A percentile compares a stretch with the other conserved stretches of the same genome.
These are phyloP conservation scores for Eupsittula cactorum DNA, from an alignment of 2,113 vertebrate species.

Conservation along the genomic window DNA sequence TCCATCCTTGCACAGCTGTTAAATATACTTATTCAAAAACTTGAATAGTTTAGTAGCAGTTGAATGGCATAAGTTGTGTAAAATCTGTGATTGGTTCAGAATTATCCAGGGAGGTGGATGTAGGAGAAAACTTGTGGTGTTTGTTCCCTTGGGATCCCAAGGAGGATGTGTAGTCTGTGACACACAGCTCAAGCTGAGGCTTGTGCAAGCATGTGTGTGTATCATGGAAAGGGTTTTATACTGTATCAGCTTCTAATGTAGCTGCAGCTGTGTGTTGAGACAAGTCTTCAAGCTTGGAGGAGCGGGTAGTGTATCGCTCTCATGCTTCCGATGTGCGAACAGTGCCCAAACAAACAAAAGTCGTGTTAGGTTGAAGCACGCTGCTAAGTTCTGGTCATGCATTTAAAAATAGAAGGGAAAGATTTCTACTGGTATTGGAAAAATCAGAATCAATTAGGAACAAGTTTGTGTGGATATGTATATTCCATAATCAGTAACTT, in stretches of 20 bases:
- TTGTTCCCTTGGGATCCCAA: background rate
- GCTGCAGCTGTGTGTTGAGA: background rate
- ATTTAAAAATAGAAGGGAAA: background rate
- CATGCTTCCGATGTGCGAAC: background rate
- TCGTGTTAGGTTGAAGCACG: background rate
- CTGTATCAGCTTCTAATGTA: background rate
- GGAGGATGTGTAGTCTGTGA: background rate
- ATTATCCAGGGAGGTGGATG: background rate
- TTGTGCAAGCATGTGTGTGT: background rate
- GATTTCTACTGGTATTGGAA: background rate
- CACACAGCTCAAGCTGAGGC: background rate
- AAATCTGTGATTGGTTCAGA: background rate
- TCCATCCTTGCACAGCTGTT: background rate
- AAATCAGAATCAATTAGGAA: background rate
- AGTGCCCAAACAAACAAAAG: background rate
- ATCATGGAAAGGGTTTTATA: background rate
- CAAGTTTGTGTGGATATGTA: background rate
- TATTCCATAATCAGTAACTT: background rate
- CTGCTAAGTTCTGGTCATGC: background rate
- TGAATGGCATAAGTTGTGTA: background rate
- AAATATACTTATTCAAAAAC: background rate
- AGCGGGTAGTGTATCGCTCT: background rate
- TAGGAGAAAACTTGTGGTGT: background rate
- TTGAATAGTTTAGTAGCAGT: background rate
- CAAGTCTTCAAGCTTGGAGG: background rate